Percentiles rank a stretch among this genome's conserved stretches.
Evolutionary conservation across 2,797 vertebrate species (phyloP).

Genomic region (Limosa lapponica): DNA sequence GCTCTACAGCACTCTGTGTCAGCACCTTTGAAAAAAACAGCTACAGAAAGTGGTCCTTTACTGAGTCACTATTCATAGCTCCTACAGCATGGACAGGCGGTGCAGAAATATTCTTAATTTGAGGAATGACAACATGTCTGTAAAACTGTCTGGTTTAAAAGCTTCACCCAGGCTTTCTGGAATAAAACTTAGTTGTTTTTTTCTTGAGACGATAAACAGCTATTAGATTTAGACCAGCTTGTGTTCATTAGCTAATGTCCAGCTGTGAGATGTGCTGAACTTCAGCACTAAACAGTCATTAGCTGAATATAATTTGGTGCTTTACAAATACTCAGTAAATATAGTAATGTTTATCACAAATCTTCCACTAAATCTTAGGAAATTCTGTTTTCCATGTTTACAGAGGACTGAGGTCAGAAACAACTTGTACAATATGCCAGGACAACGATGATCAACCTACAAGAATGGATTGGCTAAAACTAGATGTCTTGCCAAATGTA

Average conservation of each 20-base stretch:
- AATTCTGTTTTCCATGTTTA: background rate
- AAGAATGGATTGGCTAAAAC: background rate
- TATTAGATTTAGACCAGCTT: background rate
- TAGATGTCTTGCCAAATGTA: background rate
- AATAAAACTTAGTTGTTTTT: background rate
- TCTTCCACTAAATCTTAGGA: background rate
- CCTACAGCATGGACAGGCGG: background rate
- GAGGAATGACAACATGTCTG: slow-evolving; percentile 49
- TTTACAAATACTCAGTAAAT: background rate
- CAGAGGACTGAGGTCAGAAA: background rate
- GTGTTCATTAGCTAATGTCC: slow-evolving; percentile 33
- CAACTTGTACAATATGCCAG: background rate
- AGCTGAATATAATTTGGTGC: background rate
- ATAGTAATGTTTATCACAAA: background rate
- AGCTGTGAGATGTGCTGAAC: slow-evolving; percentile 26
- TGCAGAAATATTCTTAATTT: slow-evolving; percentile 8
- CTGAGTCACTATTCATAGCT: background rate
- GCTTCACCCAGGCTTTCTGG: background rate
- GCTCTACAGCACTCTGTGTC: background rate
- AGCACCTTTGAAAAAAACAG: background rate
- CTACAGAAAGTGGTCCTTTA: background rate
- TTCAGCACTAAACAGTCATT: background rate
- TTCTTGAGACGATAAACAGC: slow-evolving; percentile 19
- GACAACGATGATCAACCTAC: background rate
- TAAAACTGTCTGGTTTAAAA: slow-evolving; percentile 32